Evolutionary conservation across 2,888 invertebrate genomes (phyloP).

Genomic region (Julus scanicus): DNA sequence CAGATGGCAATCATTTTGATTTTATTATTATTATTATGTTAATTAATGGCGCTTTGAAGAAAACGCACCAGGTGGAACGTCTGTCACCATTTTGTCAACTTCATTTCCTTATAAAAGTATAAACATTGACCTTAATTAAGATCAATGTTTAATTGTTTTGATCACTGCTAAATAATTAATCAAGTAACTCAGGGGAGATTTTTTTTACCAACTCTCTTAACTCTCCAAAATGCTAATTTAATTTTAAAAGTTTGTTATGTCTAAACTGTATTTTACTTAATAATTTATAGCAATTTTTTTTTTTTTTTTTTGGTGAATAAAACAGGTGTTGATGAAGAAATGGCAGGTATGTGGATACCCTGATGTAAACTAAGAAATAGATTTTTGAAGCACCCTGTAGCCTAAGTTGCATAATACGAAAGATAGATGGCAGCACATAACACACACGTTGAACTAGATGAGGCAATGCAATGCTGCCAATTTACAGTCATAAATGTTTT

Average conservation of each 20-base stretch:
- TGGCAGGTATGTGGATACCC: too few species aligned
- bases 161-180: too few species aligned
- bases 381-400: neutral
- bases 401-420: neutral
- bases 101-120: neutral
- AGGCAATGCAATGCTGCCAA: neutral
- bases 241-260: too few species aligned
- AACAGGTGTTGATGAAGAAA: too few species aligned
- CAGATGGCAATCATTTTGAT: neutral
- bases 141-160: too few species aligned
- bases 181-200: too few species aligned
- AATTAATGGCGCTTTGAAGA: neutral
- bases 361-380: neutral
- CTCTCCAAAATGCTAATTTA: too few species aligned
- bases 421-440: neutral
- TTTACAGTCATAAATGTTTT: neutral
- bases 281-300: too few species aligned
- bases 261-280: too few species aligned
- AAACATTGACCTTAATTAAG: slow-evolving; percentile 10
- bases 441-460: neutral
- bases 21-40: neutral
- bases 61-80: neutral
- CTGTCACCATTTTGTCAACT: slow-evolving; percentile 4
- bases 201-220: too few species aligned
- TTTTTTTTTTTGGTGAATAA: too few species aligned